phyloP scores from a whole-genome alignment of 2,888 invertebrate species.

The Oxycera nigricornis region DNA sequence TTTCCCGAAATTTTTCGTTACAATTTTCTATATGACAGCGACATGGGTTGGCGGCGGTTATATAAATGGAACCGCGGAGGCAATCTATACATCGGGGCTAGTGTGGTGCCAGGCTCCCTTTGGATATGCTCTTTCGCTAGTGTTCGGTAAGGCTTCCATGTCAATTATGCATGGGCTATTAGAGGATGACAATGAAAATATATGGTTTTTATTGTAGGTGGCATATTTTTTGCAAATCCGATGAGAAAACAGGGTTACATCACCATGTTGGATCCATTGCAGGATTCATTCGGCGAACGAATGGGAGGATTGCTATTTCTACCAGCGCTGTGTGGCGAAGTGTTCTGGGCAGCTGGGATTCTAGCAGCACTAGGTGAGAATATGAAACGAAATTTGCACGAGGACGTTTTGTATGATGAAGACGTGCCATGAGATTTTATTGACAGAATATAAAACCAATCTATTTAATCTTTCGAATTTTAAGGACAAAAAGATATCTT shows the following conservation, averaged over 20 bases:
- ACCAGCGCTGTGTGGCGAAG: conserved; percentile 96
- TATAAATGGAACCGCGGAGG: conserved; percentile 98
- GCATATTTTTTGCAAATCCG: conserved; percentile 96
- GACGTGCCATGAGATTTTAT: background rate
- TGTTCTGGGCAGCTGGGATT: conserved; percentile 99
- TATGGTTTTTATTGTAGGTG: conserved; percentile 68
- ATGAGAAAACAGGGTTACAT: conserved; percentile 98
- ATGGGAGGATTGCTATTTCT: conserved; percentile 97
- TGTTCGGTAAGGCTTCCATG: conserved; percentile 75
- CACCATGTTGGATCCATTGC: conserved; percentile 98
- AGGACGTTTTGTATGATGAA: background rate
- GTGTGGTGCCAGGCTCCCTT: conserved; percentile 99
- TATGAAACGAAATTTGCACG: too few relatives aligned
- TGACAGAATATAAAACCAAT: too few relatives aligned
- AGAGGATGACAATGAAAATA: conserved; percentile 14
- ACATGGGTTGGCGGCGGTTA: conserved; percentile 99
- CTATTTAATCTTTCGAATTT: too few relatives aligned
- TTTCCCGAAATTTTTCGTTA: background rate
- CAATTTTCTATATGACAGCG: conserved; percentile 65
- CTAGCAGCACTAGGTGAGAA: conserved; percentile 86
- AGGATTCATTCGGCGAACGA: conserved; percentile 94
- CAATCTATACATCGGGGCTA: conserved; percentile 89
- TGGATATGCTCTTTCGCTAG: conserved; percentile 94
- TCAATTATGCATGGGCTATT: conserved; percentile 21
- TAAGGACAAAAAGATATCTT: too few relatives aligned